Base-by-base conservation (phyloP, 2,797 vertebrate genomes). In the Etheostoma perlongum region DNA sequence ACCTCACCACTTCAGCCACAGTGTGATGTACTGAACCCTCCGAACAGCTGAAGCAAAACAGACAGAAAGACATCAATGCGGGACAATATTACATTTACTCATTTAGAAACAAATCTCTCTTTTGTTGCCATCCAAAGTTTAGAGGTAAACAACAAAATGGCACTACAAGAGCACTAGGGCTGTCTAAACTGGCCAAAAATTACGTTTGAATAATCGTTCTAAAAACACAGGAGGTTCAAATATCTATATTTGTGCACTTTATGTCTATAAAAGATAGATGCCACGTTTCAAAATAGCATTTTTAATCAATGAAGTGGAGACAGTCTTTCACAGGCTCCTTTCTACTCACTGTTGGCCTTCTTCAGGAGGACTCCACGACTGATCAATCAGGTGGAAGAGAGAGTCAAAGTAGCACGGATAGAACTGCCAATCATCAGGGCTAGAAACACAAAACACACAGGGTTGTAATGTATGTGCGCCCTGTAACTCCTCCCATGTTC, bases 391-490 rank as follows among this genome's bases (percentile, higher is more conserved):
- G 85, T 97, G 95, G 87, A 99, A 99, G 78, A 98, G 93, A 47
- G 98, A 99, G 92, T 98, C 97, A 49, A 99, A 99, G 90, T 98
- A 99, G 76, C 94, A 95, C 66, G 97, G 90, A 81, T 98, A 99
- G 92, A 98, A 99, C 93, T 99, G 98, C 98, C 98, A 99, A 84
- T 99, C 98, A 93, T 99, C 98, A 77, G 98, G 97, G 93, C 98
- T 99, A 6, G 5, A 74, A 72, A 72, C 23, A 81, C 6, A 81
- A 49, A 49, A 73, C 57, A 61, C 14, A 70, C 11, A n/a, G 1
- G 21, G 33, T 15, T 30, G 18, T 46, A 7, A 66, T 48, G 30
- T 11, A 11, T 5, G 42, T 18, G 0, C 1, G 10, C 5, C 21
- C 8, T 3, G 6, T 0, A 7, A 0, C 0, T 55, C 21, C 2